Evolutionary conservation across 2,888 invertebrate species (phyloP), one percentile per base, ranked within the genome.

Genomic region (Meiosimyza platycephala): DNA sequence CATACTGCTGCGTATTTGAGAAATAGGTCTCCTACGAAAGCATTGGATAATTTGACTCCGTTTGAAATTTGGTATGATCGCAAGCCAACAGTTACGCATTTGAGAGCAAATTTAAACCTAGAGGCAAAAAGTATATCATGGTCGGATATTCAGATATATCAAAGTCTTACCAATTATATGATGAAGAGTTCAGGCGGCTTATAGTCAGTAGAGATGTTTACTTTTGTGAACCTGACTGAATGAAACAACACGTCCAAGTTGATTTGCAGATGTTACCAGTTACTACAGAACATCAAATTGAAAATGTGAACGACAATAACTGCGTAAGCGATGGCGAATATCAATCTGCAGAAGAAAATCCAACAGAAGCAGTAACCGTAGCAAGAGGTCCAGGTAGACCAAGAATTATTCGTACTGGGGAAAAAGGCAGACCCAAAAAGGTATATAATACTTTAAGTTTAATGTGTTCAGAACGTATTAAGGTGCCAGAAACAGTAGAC

Each of bases 11-110:
- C 62, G 13, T 75, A 74, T 59, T 55, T 74, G 28, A 59, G 72
- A 15, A 77, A 76, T 48, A 62, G 76, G 47, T 51, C 76, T 9
- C 71, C 75, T 47, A 76, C 75, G 55, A 76, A 11, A 72, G 70
- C 50, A 59, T 66, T 40, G 47, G 64, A 16, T 51, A 59, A 18
- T 71, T 60, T n/a, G 68, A 76, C 74, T 7, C 74, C 74, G n/a
- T 71, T 68, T 51, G 66, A 76, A 65, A 33, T 72, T 0, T 75
- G 71, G 72, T 51, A 33, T 28, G 57, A 22, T 2, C 51, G 52
- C n/a, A 76, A 72, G 59, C 74, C 72, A n/a, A 50, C 40, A 50
- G 50, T 77, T 0, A 18, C 9, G 13, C 71, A 73, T 64, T 63
- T 77, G 5, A 63, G 55, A 33, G 71, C 0, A 64, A 64, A 7